phyloP scores from a whole-genome alignment of 2,797 vertebrate species.

The Esox lucius region DNA sequence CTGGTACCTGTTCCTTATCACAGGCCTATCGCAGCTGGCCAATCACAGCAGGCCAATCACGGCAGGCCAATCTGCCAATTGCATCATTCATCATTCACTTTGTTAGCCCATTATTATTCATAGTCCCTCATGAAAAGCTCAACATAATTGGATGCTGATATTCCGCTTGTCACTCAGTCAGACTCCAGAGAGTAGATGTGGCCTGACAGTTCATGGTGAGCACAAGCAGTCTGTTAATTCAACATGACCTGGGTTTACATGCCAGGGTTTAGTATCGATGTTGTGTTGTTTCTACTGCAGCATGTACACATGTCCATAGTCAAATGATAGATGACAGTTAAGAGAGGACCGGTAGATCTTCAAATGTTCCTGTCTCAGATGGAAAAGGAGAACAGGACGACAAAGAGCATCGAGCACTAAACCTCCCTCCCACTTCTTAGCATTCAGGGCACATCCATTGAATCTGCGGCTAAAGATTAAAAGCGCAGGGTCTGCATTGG shows the following conservation, averaged over 20 bases:
- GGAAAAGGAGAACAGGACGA: not conserved
- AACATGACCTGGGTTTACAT: too few relatives aligned
- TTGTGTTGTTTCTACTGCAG: too few relatives aligned
- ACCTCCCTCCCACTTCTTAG: slow-evolving; percentile 2
- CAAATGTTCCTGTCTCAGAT: not conserved
- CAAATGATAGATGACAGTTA: too few relatives aligned
- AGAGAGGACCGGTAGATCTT: too few relatives aligned
- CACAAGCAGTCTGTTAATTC: slow-evolving; percentile 8
- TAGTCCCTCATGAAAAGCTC: slow-evolving; percentile 18
- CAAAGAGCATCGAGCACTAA: not conserved
- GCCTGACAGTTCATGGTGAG: slow-evolving; percentile 16
- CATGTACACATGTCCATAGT: too few relatives aligned
- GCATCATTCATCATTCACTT: slow-evolving; percentile 37
- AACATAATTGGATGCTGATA: slow-evolving; percentile 28
- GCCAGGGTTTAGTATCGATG: too few relatives aligned
- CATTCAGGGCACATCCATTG: slow-evolving; percentile 5
- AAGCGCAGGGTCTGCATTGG: not conserved
- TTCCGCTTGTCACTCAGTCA: slow-evolving; percentile 22
- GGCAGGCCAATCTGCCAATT: slow-evolving; percentile 15
- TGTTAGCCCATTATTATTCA: slow-evolving; percentile 41
- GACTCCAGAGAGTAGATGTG: not conserved
- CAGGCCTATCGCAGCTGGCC: too few relatives aligned
- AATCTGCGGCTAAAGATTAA: slow-evolving; percentile 5
- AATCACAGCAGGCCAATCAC: too few relatives aligned
- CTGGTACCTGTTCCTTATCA: slow-evolving; percentile 13